phyloP scores from a whole-genome alignment of 2,888 invertebrate genomes.

The Horisme vitalbata region DNA sequence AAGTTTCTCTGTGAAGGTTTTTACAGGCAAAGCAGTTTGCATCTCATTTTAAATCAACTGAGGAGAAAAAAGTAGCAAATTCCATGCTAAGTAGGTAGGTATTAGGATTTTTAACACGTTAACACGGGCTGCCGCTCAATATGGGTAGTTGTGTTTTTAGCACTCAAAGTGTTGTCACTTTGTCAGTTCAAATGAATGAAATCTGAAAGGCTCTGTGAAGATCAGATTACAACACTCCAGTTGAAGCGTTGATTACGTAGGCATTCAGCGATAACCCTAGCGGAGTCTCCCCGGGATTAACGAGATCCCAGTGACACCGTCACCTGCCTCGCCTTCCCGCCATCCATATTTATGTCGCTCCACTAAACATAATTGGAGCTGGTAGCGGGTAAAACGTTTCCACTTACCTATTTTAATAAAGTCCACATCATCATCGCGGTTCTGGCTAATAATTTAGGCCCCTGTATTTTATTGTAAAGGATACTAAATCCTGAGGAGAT shows the following conservation, averaged over 20 bases:
- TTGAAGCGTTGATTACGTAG: slow-evolving; percentile 10
- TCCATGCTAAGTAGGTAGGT: too few relatives aligned
- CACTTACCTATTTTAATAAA: slow-evolving; percentile 12
- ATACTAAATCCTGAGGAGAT: too few relatives aligned
- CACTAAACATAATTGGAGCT: slow-evolving; percentile 42
- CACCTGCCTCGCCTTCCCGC: slow-evolving; percentile 31
- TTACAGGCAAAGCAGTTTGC: slow-evolving; percentile 10
- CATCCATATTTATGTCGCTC: slow-evolving; percentile 49
- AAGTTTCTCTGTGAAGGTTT: not conserved
- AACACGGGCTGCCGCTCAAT: too few relatives aligned
- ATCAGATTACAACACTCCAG: not conserved
- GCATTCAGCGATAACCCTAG: slow-evolving; percentile 28
- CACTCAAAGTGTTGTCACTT: too few relatives aligned
- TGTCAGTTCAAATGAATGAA: not conserved
- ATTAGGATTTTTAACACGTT: too few relatives aligned
- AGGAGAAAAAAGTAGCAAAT: too few relatives aligned
- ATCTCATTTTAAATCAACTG: slow-evolving; percentile 6
- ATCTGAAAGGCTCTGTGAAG: slow-evolving; percentile 5
- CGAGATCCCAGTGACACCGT: slow-evolving; percentile 43
- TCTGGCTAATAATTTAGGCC: too few relatives aligned
- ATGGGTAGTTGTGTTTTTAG: too few relatives aligned
- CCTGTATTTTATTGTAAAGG: too few relatives aligned
- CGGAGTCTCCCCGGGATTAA: slow-evolving; percentile 40
- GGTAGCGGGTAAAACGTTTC: too few relatives aligned
- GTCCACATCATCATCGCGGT: too few relatives aligned